Conservation (phyloP, 2,888 invertebrate species). For the Xestobium rufovillosum region DNA sequence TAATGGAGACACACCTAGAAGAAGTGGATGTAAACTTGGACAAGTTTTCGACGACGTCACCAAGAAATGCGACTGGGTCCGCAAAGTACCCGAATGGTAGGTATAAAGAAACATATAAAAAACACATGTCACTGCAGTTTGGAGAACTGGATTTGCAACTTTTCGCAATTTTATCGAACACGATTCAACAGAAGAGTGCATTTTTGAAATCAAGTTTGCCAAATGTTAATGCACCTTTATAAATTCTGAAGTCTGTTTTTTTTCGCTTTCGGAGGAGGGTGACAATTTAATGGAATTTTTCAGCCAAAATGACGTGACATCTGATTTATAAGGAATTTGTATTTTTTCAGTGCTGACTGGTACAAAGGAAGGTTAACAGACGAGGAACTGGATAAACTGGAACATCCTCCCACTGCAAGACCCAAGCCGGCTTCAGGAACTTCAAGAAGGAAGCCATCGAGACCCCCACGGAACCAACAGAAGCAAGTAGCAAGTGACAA, state of each 20-base stretch:
- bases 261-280: no score
- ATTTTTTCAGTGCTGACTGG: conserved; percentile 85
- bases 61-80: conserved; percentile 78
- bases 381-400: conserved; percentile 68
- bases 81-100: conserved; percentile 85
- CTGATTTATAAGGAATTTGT: no score
- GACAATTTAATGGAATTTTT: no score
- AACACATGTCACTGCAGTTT: conserved; percentile 7
- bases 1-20: conserved; percentile 74
- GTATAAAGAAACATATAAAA: conserved; percentile 29
- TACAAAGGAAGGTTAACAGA: conserved; percentile 80
- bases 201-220: no score
- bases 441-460: conserved; percentile 43
- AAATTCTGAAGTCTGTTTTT: no score
- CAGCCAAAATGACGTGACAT: no score
- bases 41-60: conserved; percentile 79
- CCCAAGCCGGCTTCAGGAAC: conserved; percentile 50
- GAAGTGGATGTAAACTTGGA: conserved; percentile 82
- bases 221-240: no score
- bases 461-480: conserved; percentile 36
- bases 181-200: no score
- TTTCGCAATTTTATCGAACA: no score
- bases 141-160: no score
- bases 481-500: conserved; percentile 20
- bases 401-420: conserved; percentile 66